These are phyloP conservation scores for Herpailurus yagouaroundi DNA, from an alignment of 2,113 vertebrate genomes.

Conservation along the genomic window DNA sequence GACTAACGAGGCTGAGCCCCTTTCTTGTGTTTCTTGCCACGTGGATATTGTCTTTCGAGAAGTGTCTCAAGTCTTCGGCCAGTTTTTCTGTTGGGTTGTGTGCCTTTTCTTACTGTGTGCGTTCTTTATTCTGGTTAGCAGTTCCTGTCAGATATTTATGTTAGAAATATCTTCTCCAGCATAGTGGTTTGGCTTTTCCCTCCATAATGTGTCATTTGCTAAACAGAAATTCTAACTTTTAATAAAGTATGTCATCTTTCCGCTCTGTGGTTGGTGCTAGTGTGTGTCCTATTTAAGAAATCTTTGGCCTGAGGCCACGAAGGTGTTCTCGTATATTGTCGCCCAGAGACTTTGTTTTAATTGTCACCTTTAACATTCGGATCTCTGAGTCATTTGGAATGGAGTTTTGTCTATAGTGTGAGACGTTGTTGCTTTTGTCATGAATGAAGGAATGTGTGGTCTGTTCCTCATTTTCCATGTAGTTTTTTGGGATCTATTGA, in stretches of 20 bases:
- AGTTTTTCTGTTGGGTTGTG: background rate
- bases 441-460: background rate
- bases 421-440: background rate
- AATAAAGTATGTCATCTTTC: background rate
- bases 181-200: background rate
- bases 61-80: background rate
- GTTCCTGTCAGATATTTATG: background rate
- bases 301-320: background rate
- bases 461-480: background rate
- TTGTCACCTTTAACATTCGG: background rate
- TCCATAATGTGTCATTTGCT: background rate
- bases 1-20: background rate
- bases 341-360: background rate
- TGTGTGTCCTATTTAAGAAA: background rate
- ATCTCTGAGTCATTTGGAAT: background rate
- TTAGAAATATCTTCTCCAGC: background rate
- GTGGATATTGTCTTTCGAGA: background rate
- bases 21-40: rapidly evolving
- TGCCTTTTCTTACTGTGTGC: background rate
- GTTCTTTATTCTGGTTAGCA: background rate
- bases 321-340: background rate
- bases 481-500: background rate
- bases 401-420: background rate
- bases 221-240: background rate
- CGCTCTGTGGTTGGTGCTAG: rapidly evolving